Base-by-base conservation (phyloP, 1,140 invertebrate species). In the Lepidurus couesii region DNA sequence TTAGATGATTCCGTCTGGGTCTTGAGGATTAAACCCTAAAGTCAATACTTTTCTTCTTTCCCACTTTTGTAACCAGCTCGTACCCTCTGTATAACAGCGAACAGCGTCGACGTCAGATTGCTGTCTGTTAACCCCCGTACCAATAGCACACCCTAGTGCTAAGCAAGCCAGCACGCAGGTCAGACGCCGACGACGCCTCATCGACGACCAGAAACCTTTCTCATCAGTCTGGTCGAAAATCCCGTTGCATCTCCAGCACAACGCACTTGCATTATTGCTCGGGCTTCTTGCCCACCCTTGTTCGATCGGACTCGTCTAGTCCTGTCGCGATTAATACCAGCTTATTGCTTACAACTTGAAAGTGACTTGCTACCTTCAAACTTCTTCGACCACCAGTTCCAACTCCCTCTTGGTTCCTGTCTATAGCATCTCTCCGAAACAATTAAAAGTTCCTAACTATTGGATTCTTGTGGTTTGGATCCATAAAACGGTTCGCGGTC, bases 181-280 rank as follows among this genome's bases (percentile, higher is more conserved):
- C 53, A 13, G 53, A 65, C 53, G 53, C 16, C 53, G 53, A 9
- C 53, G 53, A 21, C 53, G 53, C 53, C 16, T 65, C 13, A 16
- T 65, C 53, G 53, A 65, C 53, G 53, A 65, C 53, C 53, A 65
- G 53, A 65, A 65, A 21, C 53, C 53, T 65, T 65, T 65, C 53
- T 65, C 53, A 65, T 65, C 53, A 65, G 53, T 65, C 9, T 7
- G 8, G 8, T 21, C 21, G n/a, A 65, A 65, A 65, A 21, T 65
- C 53, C 21, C 13, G 16, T 65, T 65, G 16, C 53, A 65, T 65
- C 53, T 11, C 16, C 16, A 21, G 6, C 53, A 21, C 21, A 0
- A 65, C 16, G 21, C 53, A 65, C 53, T n/a, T n/a, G 53, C 21
- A 13, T 16, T 65, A 13, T 16, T 65, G 53, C 34, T 34, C 34